These are phyloP conservation scores for Xylophagus ater DNA, from an alignment of 2,888 invertebrate species.

Conservation along the genomic window DNA sequence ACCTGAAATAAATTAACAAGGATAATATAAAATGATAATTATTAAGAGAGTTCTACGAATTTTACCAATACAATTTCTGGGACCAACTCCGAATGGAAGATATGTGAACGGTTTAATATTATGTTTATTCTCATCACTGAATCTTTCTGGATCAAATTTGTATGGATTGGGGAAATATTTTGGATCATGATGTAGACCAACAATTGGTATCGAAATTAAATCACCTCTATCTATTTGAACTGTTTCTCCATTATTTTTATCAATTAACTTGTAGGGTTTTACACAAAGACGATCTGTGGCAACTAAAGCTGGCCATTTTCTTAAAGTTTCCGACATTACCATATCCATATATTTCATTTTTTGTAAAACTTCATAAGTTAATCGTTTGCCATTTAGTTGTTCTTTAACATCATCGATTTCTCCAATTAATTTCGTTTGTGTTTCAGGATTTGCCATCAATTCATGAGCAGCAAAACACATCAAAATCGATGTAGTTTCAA, in stretches of 20 bases:
- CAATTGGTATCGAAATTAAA: conserved; percentile 33
- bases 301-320: conserved; percentile 43
- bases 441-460: conserved; percentile 46
- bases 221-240: conserved; percentile 30
- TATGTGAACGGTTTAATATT: conserved; percentile 40
- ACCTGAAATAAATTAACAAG: no score
- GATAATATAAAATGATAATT: no score
- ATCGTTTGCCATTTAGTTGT: conserved; percentile 37
- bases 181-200: conserved; percentile 42
- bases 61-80: conserved; percentile 50
- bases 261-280: conserved; percentile 40
- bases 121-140: conserved; percentile 45
- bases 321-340: conserved; percentile 42
- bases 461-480: conserved; percentile 46
- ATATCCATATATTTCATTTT: conserved; percentile 50
- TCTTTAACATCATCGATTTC: conserved; percentile 44
- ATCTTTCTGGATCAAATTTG: conserved; percentile 48
- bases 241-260: conserved; percentile 23
- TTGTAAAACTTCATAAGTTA: conserved; percentile 45
- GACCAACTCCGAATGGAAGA: conserved; percentile 48
- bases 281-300: conserved; percentile 42
- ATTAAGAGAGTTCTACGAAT: no score
- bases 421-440: conserved; percentile 43
- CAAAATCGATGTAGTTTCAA: conserved; percentile 39
- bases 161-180: conserved; percentile 43